phyloP scores from a whole-genome alignment of 2,888 invertebrate species.

The Eucera pruinosa region DNA sequence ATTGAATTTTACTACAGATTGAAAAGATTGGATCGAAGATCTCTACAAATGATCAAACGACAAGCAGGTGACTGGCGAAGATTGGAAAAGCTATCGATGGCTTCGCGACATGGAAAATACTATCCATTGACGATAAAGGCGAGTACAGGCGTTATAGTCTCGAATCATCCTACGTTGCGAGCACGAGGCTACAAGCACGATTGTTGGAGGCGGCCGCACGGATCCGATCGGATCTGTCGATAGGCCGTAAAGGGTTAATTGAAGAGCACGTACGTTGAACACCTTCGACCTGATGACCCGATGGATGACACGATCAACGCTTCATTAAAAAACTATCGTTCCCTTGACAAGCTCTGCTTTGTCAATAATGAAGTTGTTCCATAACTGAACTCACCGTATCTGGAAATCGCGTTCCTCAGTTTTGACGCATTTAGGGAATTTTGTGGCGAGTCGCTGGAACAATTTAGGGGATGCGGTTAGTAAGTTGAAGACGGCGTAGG shows the following conservation, averaged over 20 bases:
- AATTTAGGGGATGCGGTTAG: neutral
- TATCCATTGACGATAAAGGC: constrained; percentile 23
- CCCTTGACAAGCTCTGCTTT: constrained; percentile 5
- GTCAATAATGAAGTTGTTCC: constrained; percentile 16
- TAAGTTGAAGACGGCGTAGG: neutral
- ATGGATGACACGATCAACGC: constrained; percentile 75
- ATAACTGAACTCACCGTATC: neutral
- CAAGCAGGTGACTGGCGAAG: constrained; percentile 3
- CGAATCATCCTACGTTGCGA: constrained; percentile 75
- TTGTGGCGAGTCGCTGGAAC: no score
- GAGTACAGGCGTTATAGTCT: constrained; percentile 23
- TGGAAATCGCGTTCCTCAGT: no score
- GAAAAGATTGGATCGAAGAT: neutral
- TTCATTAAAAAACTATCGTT: constrained; percentile 25
- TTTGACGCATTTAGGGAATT: no score
- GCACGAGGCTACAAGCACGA: constrained; percentile 66
- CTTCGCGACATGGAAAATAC: constrained; percentile 15
- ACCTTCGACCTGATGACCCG: constrained; percentile 75
- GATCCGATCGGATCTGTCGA: constrained; percentile 71
- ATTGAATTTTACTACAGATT: neutral
- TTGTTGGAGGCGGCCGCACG: constrained; percentile 61
- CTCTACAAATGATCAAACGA: neutral
- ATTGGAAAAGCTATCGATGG: neutral
- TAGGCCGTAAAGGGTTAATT: constrained; percentile 76
- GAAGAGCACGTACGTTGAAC: constrained; percentile 75